phyloP scores from a whole-genome alignment of 2,888 invertebrate species.

The Arge pagana region DNA sequence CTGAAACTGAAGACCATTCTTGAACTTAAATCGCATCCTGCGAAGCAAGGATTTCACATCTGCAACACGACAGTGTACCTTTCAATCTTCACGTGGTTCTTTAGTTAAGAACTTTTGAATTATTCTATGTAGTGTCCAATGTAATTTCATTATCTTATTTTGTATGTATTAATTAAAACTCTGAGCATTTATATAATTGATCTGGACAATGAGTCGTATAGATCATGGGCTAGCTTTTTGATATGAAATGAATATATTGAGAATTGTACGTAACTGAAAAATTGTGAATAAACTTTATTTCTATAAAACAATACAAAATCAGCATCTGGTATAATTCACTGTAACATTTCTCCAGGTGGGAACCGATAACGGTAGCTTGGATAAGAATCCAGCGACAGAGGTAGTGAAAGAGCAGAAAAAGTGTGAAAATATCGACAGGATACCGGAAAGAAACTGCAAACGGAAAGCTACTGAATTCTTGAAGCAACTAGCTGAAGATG shows the following conservation, averaged over 20 bases:
- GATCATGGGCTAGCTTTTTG: slow-evolving; percentile 1
- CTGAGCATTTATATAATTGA: slow-evolving; percentile 12
- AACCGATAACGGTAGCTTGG: slow-evolving; percentile 35
- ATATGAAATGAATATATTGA: not conserved
- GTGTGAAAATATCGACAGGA: not conserved
- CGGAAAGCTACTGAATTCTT: slow-evolving; percentile 7
- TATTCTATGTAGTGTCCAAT: too few species aligned
- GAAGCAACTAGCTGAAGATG: not conserved
- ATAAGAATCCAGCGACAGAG: slow-evolving; percentile 33
- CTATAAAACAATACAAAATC: slow-evolving; percentile 6
- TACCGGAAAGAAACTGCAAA: slow-evolving; percentile 10
- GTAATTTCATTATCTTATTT: too few species aligned
- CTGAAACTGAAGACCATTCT: too few species aligned
- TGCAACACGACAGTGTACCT: too few species aligned
- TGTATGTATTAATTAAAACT: not conserved
- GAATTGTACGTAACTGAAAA: slow-evolving; percentile 8
- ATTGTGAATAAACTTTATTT: slow-evolving; percentile 23
- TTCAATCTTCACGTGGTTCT: too few species aligned
- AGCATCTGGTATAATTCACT: slow-evolving; percentile 38
- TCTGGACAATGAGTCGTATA: not conserved
- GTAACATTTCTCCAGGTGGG: slow-evolving; percentile 44
- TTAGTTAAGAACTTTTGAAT: too few species aligned
- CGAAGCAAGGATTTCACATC: too few species aligned
- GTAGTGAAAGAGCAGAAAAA: not conserved
- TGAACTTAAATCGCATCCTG: too few species aligned